Base-by-base conservation (phyloP, 2,888 invertebrate genomes). In the Seira musarum region DNA sequence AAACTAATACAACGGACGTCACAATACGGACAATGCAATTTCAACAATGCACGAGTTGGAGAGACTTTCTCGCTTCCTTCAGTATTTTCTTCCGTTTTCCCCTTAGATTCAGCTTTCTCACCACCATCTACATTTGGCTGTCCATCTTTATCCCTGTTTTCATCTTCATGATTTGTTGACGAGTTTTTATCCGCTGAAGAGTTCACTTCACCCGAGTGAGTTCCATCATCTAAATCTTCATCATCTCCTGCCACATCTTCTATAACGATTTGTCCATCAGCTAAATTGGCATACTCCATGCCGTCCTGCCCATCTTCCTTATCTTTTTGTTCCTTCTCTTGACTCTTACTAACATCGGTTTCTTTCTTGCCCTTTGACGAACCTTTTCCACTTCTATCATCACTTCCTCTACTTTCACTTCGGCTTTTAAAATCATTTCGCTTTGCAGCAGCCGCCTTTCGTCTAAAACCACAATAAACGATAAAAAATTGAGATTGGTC, bases 1-100 rank as follows among this genome's bases (percentile, higher is more conserved):
- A 83, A 85, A 40, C 82, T 85, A 21, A 87, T 83, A 72, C 84
- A 84, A 6, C 84, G 77, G n/a, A 84, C 76, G 72, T 84, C 81
- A 53, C 87, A 87, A 67, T 85, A 85, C 35, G 83, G 82, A 69
- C 87, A 87, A 53, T 84, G 81, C 15, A 87, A 69, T 71, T 85
- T 87, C 22, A 87, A 60, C n/a, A 87, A 74, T 13, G 85, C 82
- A 68, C 79, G 35, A 57, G 74, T 69, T 25, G 81, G 60, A 0
- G 78, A 73, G 19, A 72, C 63, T 17, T 57, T 66, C 49, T 74
- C 81, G 5, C 53, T n/a, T 5, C 79, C 83, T 21, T 71, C 66
- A 64, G 80, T 65, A 13, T 6, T 73, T 19, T 79, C 76, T 68
- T 76, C 83, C 22, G 22, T 40, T 46, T n/a, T n/a, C n/a, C n/a